Evolutionary conservation across 2,113 vertebrate species (phyloP).

Genomic region (Gasterosteus nipponicus): DNA sequence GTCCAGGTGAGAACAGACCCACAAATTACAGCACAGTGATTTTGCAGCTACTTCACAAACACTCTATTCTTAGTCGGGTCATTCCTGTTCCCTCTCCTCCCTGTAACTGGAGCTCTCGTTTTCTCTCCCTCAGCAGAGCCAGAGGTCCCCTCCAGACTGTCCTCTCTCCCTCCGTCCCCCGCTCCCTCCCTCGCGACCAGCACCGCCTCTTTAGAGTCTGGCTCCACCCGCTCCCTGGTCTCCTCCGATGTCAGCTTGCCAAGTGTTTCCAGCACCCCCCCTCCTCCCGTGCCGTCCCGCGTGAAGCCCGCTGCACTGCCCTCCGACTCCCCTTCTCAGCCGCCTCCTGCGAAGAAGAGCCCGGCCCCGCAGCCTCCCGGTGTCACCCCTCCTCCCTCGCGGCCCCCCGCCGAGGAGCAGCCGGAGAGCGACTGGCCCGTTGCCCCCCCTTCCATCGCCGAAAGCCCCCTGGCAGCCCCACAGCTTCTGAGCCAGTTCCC

Average conservation of each 20-base stretch:
- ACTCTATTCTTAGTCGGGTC: conserved; percentile 71
- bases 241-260: conserved; percentile 85
- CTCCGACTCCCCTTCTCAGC: conserved; percentile 43
- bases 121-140: conserved; percentile 64
- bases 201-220: conserved; percentile 88
- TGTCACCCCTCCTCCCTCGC: conserved; percentile 65
- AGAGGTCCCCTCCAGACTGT: conserved; percentile 72
- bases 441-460: conserved; percentile 62
- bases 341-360: conserved; percentile 66
- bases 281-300: conserved; percentile 91
- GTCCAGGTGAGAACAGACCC: conserved; percentile 57
- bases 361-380: conserved; percentile 66
- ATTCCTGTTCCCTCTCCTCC: conserved; percentile 30
- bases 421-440: conserved; percentile 71
- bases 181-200: conserved; percentile 84
- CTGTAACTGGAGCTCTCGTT: conserved; percentile 59
- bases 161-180: conserved; percentile 73
- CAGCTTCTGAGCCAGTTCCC: conserved; percentile 74
- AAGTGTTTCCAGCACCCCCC: conserved; percentile 89
- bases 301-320: conserved; percentile 71
- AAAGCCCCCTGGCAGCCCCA: conserved; percentile 70
- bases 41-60: conserved; percentile 37
- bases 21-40: background rate
- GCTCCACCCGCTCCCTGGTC: conserved; percentile 84
- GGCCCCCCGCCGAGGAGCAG: conserved; percentile 28